These are phyloP conservation scores for Melanocharis versteri DNA, from an alignment of 2,113 vertebrate species.

Conservation along the genomic window DNA sequence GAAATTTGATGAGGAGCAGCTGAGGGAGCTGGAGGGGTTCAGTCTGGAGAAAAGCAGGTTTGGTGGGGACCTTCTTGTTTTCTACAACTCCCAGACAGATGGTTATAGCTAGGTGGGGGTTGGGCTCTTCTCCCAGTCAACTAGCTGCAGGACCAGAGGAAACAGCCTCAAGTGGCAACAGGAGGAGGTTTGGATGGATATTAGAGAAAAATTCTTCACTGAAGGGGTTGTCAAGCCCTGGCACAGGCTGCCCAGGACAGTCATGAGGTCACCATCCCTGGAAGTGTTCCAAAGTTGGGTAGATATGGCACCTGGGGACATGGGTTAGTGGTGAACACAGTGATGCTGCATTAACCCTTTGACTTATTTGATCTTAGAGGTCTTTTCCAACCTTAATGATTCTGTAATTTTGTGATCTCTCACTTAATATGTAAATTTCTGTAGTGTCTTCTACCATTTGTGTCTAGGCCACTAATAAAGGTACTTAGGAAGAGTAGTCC, in stretches of 20 bases:
- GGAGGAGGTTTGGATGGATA: background rate
- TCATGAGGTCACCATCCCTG: background rate
- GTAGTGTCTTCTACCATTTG: background rate
- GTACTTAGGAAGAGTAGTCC: background rate
- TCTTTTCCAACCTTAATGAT: background rate
- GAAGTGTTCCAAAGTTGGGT: background rate
- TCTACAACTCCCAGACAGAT: background rate
- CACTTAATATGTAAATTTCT: background rate
- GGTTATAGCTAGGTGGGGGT: background rate
- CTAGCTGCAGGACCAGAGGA: background rate
- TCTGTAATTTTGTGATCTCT: background rate
- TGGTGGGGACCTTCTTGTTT: background rate
- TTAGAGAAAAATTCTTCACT: background rate
- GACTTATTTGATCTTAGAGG: background rate
- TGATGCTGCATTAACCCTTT: background rate
- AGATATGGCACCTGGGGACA: background rate
- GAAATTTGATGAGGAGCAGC: background rate
- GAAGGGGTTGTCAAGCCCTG: background rate
- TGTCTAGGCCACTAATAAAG: background rate
- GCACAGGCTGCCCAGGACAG: background rate
- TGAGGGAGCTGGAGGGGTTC: background rate
- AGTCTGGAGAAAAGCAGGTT: background rate
- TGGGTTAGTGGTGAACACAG: background rate
- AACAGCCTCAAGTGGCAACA: background rate
- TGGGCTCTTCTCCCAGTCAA: background rate